Percentiles rank a stretch among this genome's conserved stretches.
Evolutionary conservation across 2,888 invertebrate genomes (phyloP).

Genomic region (Piscicola geometra): DNA sequence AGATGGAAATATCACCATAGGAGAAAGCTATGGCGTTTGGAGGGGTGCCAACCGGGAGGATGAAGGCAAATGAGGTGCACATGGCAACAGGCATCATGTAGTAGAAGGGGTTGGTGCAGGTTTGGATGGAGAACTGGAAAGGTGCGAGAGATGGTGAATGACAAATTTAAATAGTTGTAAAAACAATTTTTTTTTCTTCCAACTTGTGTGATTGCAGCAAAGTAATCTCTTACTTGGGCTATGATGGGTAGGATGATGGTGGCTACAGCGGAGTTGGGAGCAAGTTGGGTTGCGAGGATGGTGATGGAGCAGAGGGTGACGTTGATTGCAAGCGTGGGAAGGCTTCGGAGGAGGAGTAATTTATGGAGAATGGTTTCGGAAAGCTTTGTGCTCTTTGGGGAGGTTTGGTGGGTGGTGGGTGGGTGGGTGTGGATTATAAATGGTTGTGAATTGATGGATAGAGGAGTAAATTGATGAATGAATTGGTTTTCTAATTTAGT

Average conservation of each 20-base stretch:
- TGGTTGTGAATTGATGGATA: too few relatives aligned
- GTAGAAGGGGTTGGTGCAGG: constrained; percentile 36
- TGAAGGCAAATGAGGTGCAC: constrained; percentile 34
- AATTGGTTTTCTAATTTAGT: too few relatives aligned
- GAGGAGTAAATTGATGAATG: too few relatives aligned
- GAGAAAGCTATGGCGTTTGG: constrained; percentile 36
- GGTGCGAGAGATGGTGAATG: too few relatives aligned
- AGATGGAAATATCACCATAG: constrained; percentile 34
- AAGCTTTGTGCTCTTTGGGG: too few relatives aligned
- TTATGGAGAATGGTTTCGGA: constrained; percentile 22
- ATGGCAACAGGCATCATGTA: constrained; percentile 37
- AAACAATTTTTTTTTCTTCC: neutral
- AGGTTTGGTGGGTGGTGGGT: too few relatives aligned
- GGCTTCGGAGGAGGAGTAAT: constrained; percentile 45
- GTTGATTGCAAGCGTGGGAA: constrained; percentile 49
- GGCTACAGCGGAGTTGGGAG: constrained; percentile 51
- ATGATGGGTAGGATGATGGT: constrained; percentile 53
- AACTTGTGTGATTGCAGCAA: too few relatives aligned
- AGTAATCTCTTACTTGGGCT: too few relatives aligned
- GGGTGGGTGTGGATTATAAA: too few relatives aligned
- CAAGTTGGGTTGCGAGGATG: constrained; percentile 50
- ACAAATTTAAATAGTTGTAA: too few relatives aligned
- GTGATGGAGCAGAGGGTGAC: constrained; percentile 48
- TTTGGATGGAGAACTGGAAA: too few relatives aligned
- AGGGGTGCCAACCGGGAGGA: constrained; percentile 36